Base-by-base conservation (phyloP, 2,888 invertebrate genomes). In the Hesperia comma region DNA sequence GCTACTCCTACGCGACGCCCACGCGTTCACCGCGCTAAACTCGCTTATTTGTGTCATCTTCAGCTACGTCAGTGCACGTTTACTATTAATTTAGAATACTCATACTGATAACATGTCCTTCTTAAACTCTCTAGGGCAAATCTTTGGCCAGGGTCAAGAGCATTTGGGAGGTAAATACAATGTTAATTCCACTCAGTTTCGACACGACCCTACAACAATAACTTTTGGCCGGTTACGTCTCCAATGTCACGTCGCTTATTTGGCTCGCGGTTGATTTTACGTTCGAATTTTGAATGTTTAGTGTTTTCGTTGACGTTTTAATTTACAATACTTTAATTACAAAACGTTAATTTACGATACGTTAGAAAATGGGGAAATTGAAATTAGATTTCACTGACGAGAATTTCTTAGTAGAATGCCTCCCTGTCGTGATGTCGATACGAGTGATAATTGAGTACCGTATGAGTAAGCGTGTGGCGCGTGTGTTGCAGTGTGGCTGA, bases 401-500 rank as follows among this genome's bases (percentile, higher is more conserved):
- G n/a, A 53, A 32, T 53, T 32, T 53, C 0, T 0, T 32, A 53
- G 32, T 49, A 19, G 15, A 53, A 33, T 33, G 53, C n/a, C 40
- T 61, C 37, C 49, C 37, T 53, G 5, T 61, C 12, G 37, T n/a
- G 40, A 26, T 49, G 21, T 17, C n/a, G 14, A 33, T 62, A 51
- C 10, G 26, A 49, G 33, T 14, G 37, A 58, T 8, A 17, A 56
- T 51, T 54, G 21, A 43, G 43, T 53, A 21, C 56, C 61, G 64
- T 62, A 37, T 46, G 57, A 67, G 68, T 78, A 79, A 80, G 75
- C 77, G 75, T 73, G 74, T 80, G 79, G 74, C 83, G 86, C 84
- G 85, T 89, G 85, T 95, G 94, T 96, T 96, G 87, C 96, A 97
- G 97, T 97, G 95, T 95, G 96, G 92, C 95, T 96, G 93, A 97